Conservation (phyloP, 2,113 vertebrate species). For the Apteryx mantelli region DNA sequence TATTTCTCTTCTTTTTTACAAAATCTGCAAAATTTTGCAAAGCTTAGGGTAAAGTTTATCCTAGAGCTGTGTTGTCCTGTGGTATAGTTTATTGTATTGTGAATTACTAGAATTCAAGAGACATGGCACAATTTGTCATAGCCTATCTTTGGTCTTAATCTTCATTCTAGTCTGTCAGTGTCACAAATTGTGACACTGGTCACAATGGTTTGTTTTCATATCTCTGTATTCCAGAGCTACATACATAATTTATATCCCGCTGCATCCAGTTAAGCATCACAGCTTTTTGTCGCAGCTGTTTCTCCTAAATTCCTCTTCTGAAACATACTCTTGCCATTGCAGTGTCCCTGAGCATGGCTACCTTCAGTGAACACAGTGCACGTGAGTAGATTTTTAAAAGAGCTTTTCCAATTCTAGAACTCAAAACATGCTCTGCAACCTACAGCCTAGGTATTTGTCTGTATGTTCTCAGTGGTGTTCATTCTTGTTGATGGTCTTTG, state of each 20-base stretch:
- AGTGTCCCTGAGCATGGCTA: not conserved
- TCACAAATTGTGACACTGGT: not conserved
- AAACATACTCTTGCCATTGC: not conserved
- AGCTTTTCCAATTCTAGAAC: not conserved
- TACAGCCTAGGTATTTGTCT: not conserved
- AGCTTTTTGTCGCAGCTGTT: not conserved
- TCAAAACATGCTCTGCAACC: not conserved
- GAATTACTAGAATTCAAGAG: not conserved
- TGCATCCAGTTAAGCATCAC: not conserved
- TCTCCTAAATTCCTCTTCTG: not conserved
- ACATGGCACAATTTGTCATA: not conserved
- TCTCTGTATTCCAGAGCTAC: not conserved
- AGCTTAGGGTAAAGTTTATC: not conserved
- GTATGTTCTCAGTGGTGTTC: not conserved
- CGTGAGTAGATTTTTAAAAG: not conserved
- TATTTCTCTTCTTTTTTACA: not conserved
- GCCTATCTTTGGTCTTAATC: not conserved
- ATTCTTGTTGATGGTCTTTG: not conserved
- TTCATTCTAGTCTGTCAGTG: not conserved
- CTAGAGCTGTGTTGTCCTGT: not conserved
- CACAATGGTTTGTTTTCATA: not conserved
- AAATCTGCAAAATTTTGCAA: not conserved
- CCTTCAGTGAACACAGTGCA: not conserved
- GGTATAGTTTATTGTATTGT: not conserved
- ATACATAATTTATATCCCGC: not conserved